Percentiles rank a stretch among this genome's conserved stretches.
These are phyloP conservation scores for Anisognathus igniventris DNA, from an alignment of 2,797 vertebrate species.

Conservation along the genomic window DNA sequence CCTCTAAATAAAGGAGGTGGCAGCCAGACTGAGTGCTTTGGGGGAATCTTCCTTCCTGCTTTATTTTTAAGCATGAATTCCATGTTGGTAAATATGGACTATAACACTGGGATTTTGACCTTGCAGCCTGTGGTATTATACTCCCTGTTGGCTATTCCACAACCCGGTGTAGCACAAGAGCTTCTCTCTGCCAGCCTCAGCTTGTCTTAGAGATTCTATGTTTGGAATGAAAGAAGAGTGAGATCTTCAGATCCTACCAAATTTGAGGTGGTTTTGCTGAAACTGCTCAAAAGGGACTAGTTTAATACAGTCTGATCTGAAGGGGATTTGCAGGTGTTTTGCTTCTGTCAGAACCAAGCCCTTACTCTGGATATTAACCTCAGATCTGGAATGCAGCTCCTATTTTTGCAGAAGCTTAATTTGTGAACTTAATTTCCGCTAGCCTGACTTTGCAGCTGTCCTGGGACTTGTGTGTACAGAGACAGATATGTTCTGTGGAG, in stretches of 20 bases:
- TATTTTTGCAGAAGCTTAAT: constrained; percentile 67
- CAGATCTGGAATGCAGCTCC: constrained; percentile 52
- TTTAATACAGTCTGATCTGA: not conserved
- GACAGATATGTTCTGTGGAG: constrained; percentile 47
- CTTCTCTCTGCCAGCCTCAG: not conserved
- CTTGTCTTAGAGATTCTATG: not conserved
- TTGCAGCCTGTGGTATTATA: not conserved
- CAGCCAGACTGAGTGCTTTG: not conserved
- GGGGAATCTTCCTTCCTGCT: not conserved
- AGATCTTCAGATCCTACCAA: not conserved
- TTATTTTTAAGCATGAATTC: not conserved
- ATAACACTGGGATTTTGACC: not conserved
- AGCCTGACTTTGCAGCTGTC: constrained; percentile 64
- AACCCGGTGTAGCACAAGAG: not conserved
- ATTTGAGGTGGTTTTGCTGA: not conserved
- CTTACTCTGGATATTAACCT: constrained; percentile 42
- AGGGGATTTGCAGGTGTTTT: constrained; percentile 48
- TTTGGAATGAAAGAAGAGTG: not conserved
- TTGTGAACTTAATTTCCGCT: constrained; percentile 63
- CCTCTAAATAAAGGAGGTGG: not conserved
- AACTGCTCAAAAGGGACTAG: not conserved
- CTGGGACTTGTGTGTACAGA: constrained; percentile 53
- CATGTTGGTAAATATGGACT: not conserved
- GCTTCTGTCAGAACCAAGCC: constrained; percentile 38
- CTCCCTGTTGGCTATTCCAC: not conserved